Conservation (phyloP, 2,888 invertebrate species). For the Brachynemurus nebulosus region DNA sequence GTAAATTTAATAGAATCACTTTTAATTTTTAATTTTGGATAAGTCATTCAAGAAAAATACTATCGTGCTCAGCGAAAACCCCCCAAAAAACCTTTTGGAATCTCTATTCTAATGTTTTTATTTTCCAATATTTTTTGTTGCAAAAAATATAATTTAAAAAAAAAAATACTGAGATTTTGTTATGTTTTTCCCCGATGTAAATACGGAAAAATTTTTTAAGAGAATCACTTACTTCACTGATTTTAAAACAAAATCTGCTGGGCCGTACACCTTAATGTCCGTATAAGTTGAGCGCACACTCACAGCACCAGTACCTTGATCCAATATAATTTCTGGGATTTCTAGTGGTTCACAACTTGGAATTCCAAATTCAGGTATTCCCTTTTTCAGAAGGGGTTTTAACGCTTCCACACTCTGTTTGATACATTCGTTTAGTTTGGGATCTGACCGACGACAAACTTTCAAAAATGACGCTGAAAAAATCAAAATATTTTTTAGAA, state of each 20-base stretch:
- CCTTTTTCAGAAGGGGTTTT: slow-evolving; percentile 41
- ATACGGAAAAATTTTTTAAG: not conserved
- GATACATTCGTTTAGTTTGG: slow-evolving; percentile 47
- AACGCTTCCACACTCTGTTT: slow-evolving; percentile 45
- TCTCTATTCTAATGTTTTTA: no score
- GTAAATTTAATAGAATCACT: no score
- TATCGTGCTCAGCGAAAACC: no score
- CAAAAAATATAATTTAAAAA: no score
- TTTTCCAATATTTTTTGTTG: no score
- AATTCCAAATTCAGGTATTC: slow-evolving; percentile 45
- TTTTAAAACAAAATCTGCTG: slow-evolving; percentile 42
- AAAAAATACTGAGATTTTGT: no score
- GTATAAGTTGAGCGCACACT: slow-evolving; percentile 42
- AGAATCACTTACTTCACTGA: slow-evolving; percentile 39
- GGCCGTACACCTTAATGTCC: slow-evolving; percentile 45
- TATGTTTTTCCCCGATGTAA: not conserved
- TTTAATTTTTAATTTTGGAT: no score
- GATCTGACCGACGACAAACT: slow-evolving; percentile 49
- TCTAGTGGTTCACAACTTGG: slow-evolving; percentile 50
- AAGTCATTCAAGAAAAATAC: no score
- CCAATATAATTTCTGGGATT: slow-evolving; percentile 44
- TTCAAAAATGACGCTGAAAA: slow-evolving; percentile 47
- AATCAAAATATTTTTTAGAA: not conserved
- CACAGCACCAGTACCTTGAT: slow-evolving; percentile 46
- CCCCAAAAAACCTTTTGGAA: no score